A percentile compares a stretch with the other conserved stretches of the same genome.
phyloP scores from a whole-genome alignment of 2,888 invertebrate species.

The Phengaris alcon region DNA sequence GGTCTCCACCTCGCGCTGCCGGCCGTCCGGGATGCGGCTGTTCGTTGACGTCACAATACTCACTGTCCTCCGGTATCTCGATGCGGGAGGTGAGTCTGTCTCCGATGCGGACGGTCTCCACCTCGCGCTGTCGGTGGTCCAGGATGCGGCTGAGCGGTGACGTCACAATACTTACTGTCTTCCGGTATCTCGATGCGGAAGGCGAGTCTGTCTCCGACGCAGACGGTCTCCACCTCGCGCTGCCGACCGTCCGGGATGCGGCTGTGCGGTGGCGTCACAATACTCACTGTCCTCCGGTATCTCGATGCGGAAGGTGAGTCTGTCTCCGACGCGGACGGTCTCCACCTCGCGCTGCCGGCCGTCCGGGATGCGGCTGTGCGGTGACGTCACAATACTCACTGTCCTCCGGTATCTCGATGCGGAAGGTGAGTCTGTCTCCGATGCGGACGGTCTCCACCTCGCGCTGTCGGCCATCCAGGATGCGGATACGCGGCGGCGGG shows the following conservation, averaged over 20 bases:
- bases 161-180: conserved; percentile 82
- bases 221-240: conserved; percentile 94
- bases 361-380: conserved; percentile 94
- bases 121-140: conserved; percentile 91
- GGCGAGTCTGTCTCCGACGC: conserved; percentile 95
- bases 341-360: conserved; percentile 92
- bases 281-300: conserved; percentile 96
- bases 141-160: no score
- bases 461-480: conserved; percentile 89
- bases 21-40: conserved; percentile 53
- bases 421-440: conserved; percentile 95
- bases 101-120: conserved; percentile 95
- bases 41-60: no score
- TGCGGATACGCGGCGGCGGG: conserved; percentile 94
- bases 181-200: conserved; percentile 98
- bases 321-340: conserved; percentile 96
- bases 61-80: conserved; percentile 97
- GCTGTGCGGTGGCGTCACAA: background rate
- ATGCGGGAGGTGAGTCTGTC: conserved; percentile 96
- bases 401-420: conserved; percentile 97
- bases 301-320: conserved; percentile 96
- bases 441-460: conserved; percentile 97
- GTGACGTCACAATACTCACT: conserved; percentile 80
- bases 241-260: conserved; percentile 82
- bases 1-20: no score